phyloP scores from a whole-genome alignment of 2,888 invertebrate species.

The Orthosia gothica region DNA sequence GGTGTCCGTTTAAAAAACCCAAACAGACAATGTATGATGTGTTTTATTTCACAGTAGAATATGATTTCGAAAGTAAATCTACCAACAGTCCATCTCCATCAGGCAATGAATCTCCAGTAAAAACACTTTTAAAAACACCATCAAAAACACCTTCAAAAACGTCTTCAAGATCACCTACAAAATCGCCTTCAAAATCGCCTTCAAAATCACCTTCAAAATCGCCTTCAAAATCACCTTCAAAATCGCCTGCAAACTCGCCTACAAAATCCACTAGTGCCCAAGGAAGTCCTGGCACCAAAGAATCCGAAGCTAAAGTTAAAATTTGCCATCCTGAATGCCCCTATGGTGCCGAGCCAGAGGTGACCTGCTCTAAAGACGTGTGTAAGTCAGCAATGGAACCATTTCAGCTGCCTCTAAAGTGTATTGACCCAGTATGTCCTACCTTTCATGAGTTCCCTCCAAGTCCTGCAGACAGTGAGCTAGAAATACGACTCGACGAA shows the following conservation, averaged over 20 bases:
- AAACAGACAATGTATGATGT: slow-evolving; percentile 79
- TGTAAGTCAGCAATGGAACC: slow-evolving; percentile 46
- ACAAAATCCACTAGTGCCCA: background rate
- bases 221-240: background rate
- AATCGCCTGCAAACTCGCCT: background rate
- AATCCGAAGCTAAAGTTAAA: slow-evolving; percentile 52
- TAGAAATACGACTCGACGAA: slow-evolving; percentile 80
- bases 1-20: slow-evolving; percentile 76
- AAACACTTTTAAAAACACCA: background rate
- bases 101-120: background rate
- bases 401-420: slow-evolving; percentile 56
- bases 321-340: slow-evolving; percentile 81
- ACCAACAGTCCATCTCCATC: background rate
- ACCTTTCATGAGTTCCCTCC: slow-evolving; percentile 66
- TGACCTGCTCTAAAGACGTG: slow-evolving; percentile 79
- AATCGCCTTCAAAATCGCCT: background rate
- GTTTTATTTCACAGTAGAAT: slow-evolving; percentile 86
- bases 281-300: background rate
- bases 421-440: slow-evolving; percentile 74
- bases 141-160: background rate
- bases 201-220: background rate
- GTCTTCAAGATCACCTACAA: background rate
- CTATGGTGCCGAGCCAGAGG: slow-evolving; percentile 72
- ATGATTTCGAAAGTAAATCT: slow-evolving; percentile 74
- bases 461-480: slow-evolving; percentile 86